A percentile compares a stretch with the other conserved stretches of the same genome.
phyloP scores from a whole-genome alignment of 2,888 invertebrate genomes.

The Alviniconcha strummeri region DNA sequence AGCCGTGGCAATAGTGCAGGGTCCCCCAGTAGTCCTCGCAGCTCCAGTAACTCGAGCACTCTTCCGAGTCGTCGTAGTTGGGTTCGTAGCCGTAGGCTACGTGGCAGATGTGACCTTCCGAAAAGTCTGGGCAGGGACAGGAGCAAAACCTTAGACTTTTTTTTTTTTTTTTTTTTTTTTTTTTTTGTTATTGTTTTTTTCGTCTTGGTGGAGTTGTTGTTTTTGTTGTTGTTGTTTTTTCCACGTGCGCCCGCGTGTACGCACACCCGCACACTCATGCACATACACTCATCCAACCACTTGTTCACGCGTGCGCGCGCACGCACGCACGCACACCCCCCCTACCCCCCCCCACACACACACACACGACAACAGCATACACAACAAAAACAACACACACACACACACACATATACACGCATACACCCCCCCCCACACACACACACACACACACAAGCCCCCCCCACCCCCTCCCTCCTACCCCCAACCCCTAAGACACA shows the following conservation, averaged over 20 bases:
- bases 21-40: slow-evolving; percentile 32
- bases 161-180: too few species aligned
- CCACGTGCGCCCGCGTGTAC: not conserved
- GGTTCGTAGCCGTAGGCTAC: slow-evolving; percentile 25
- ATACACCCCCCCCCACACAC: not conserved
- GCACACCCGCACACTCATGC: not conserved
- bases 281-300: not conserved
- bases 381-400: not conserved
- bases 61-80: slow-evolving; percentile 30
- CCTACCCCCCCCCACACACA: not conserved
- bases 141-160: too few species aligned
- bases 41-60: slow-evolving; percentile 31
- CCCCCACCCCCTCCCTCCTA: too few species aligned
- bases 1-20: slow-evolving; percentile 16
- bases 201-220: not conserved
- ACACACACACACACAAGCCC: not conserved
- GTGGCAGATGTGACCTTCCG: slow-evolving; percentile 19
- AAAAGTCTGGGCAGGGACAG: not conserved
- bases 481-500: not conserved
- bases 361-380: not conserved
- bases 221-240: not conserved
- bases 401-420: not conserved
- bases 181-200: too few species aligned
- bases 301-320: too few species aligned
- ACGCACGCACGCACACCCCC: too few species aligned